Evolutionary conservation across 2,888 invertebrate species (phyloP), one percentile per base, ranked within the genome.

Genomic region (Fragum whitleyi): DNA sequence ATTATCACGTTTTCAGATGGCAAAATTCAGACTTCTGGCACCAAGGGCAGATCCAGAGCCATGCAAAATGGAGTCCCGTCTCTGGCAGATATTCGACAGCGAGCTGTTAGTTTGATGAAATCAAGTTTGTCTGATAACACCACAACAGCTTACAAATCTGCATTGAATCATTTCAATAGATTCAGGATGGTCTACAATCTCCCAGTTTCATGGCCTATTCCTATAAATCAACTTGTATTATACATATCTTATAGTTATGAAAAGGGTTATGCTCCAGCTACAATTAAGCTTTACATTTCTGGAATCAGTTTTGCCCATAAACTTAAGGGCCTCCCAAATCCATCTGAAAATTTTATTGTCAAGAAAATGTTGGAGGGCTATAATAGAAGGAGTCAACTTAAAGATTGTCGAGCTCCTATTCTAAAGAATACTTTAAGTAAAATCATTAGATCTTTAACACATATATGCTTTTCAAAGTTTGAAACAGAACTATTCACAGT

Each of bases 251-350:
- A 51, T 29, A 77, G 77, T 42, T 81, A 70, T 71, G 69, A 70
- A 26, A 70, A 39, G 16, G n/a, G 28, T 51, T 77, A 74, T 65
- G 74, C 81, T 9, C 74, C 81, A 21, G 42, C 74, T 9, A 77
- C 81, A 51, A 77, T 77, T 23, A 23, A 0, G 1, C 9, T 55
- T 26, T 77, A 81, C 32, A 39, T 74, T 6, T 16, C 81, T 19
- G 77, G 81, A 28, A 47, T 81, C 2, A 51, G 77, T 51, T 81
- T 74, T 61, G 42, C 51, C 16, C 76, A 76, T 62, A 80, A 80
- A 69, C 0, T 76, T 1, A 19, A 68, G 14, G 69, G 73, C 19
- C 51, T 23, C 0, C 3, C 2, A 7, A 39, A 73, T 53, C 73
- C 73, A 19, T 53, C 69, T n/a, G 55, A 73, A 2, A 36, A 36